Evolutionary conservation across 2,888 invertebrate genomes (phyloP), one percentile per base, ranked within the genome.

Genomic region (Chouioia cunea): DNA sequence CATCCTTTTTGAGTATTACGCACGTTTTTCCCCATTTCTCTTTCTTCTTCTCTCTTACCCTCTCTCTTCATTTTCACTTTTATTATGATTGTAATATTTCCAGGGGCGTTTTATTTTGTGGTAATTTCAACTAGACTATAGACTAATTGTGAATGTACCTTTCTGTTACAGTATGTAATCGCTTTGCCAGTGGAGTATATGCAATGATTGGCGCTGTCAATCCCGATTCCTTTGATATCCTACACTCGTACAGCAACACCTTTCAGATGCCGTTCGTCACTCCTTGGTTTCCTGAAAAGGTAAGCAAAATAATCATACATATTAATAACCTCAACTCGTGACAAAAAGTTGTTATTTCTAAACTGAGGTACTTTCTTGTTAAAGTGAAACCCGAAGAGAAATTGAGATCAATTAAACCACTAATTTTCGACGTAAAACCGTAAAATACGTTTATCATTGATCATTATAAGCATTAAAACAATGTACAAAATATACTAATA

Each of bases 251-350:
- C 87, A 94, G 95, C 81, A 96, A 97, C 86, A 96, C 96, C 62
- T 97, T 97, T 85, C 95, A 97, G 87, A 95, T 96, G 94, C 96
- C 96, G 48, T 96, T 96, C 85, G 92, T 96, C 74, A 96, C 96
- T 56, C 96, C 96, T 15, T 96, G 96, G 95, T 96, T 95, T 83
- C 96, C 96, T 0, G 96, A 96, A 86, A 96, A 96, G 90, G 93
- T 93, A 86, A 88, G 84, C 74, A 27, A 27, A 4, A 2, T 43
- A 16, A 52, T 46, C 46, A 27, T 23, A 20, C 16, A 16, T 60
- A 50, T 60, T 50, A n/a, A n/a, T n/a, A n/a, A n/a, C n/a, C n/a
- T n/a, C n/a, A n/a, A n/a, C n/a, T n/a, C n/a, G 22, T 52, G 0
- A 44, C 20, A 20, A 20, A 36, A 27, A n/a, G 47, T 27, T 8